Evolutionary conservation across 2,797 vertebrate species (phyloP).

Genomic region (Odontamblyopus rebecca): DNA sequence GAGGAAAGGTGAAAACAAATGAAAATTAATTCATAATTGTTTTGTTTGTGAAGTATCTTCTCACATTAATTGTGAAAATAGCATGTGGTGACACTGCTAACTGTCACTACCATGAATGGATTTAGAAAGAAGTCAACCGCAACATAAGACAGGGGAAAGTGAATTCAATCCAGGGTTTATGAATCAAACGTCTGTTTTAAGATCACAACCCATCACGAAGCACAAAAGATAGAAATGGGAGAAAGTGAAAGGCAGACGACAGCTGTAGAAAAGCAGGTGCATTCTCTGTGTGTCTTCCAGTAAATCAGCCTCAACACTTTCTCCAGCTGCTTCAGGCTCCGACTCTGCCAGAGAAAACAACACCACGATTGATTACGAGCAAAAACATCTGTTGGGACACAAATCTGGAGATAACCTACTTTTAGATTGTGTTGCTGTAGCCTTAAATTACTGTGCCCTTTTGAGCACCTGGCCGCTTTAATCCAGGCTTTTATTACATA

Average conservation of each 20-base stretch:
- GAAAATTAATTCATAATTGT: no score
- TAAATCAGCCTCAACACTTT: constrained; percentile 53
- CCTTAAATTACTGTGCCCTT: not conserved
- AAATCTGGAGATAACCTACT: not conserved
- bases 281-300: constrained; percentile 43
- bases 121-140: not conserved
- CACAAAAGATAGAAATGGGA: constrained; percentile 11
- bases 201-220: constrained; percentile 5
- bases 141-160: not conserved
- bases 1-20: no score
- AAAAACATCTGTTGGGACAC: constrained; percentile 29
- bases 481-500: not conserved
- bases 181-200: not conserved
- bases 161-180: not conserved
- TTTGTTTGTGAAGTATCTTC: no score
- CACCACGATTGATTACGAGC: constrained; percentile 39
- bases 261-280: constrained; percentile 54
- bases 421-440: constrained; percentile 1
- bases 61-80: not conserved
- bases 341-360: constrained; percentile 50
- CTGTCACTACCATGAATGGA: not conserved
- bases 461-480: not conserved
- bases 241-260: constrained; percentile 35
- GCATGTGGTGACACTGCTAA: not conserved
- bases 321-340: constrained; percentile 55